These are phyloP conservation scores for Euborellia annulipes DNA, from an alignment of 1,140 invertebrate genomes.

Conservation along the genomic window DNA sequence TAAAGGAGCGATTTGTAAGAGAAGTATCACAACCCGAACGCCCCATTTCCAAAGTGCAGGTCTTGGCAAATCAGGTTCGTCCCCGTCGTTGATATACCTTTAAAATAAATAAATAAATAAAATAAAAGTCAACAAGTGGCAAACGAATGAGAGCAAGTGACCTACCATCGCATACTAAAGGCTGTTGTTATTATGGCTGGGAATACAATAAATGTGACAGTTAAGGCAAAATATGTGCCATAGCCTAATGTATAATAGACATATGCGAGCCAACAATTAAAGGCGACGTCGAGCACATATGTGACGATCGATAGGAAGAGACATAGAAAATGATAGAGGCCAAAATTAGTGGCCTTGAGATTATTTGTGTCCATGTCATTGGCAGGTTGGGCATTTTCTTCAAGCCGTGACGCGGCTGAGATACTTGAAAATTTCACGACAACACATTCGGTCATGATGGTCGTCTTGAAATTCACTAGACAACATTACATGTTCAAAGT, in stretches of 20 bases:
- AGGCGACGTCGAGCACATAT: constrained; percentile 27
- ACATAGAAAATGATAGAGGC: constrained; percentile 24
- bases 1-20: constrained; percentile 29
- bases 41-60: constrained; percentile 27
- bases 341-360: constrained; percentile 19
- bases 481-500: no score
- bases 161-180: constrained; percentile 30
- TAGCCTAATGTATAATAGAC: constrained; percentile 24
- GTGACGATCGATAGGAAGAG: constrained; percentile 27
- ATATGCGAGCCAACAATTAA: constrained; percentile 28
- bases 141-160: constrained; percentile 5
- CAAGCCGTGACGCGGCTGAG: constrained; percentile 22
- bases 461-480: no score
- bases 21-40: constrained; percentile 27
- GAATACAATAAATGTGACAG: constrained; percentile 28
- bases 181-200: constrained; percentile 28
- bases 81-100: constrained; percentile 31
- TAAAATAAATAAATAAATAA: constrained; percentile 13
- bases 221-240: constrained; percentile 28
- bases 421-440: constrained; percentile 26
- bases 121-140: constrained; percentile 2
- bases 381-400: constrained; percentile 18
- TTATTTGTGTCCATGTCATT: constrained; percentile 18
- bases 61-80: constrained; percentile 26
- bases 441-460: constrained; percentile 11